Evolutionary conservation across 2,797 vertebrate genomes (phyloP).

Genomic region (Simalia tracyae): DNA sequence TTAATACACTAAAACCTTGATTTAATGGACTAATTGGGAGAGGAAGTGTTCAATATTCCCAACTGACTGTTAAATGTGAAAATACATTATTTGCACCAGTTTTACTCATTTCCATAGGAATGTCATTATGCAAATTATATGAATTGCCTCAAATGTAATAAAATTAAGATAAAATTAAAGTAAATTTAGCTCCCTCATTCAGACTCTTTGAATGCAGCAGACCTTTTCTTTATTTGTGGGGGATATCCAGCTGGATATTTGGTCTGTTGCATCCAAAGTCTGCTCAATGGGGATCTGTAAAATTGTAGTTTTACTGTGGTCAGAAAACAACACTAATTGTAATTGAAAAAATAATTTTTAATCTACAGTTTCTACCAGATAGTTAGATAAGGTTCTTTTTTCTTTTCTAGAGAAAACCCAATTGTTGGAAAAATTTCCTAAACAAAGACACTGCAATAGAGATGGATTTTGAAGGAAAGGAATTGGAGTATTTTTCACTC

Average conservation of each 20-base stretch:
- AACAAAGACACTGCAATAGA: constrained; percentile 43
- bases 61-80: not conserved
- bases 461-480: constrained; percentile 68
- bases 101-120: not conserved
- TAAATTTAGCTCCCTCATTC: not conserved
- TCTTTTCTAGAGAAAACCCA: constrained; percentile 88
- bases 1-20: not conserved
- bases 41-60: not conserved
- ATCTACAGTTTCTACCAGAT: constrained; percentile 13
- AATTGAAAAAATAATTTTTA: constrained; percentile 21
- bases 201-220: not conserved
- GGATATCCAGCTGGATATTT: not conserved
- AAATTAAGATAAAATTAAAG: not conserved
- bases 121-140: not conserved
- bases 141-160: not conserved
- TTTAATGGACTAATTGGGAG: not conserved
- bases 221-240: not conserved
- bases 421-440: constrained; percentile 91
- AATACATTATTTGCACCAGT: not conserved
- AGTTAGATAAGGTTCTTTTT: not conserved
- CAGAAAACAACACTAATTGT: fast-evolving
- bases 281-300: not conserved
- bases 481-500: constrained; percentile 69
- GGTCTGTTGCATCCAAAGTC: not conserved
- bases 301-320: not conserved